Evolutionary conservation across 1,140 invertebrate species (phyloP), one percentile per base, ranked within the genome.

Genomic region (Caenorhabditis inopinata): DNA sequence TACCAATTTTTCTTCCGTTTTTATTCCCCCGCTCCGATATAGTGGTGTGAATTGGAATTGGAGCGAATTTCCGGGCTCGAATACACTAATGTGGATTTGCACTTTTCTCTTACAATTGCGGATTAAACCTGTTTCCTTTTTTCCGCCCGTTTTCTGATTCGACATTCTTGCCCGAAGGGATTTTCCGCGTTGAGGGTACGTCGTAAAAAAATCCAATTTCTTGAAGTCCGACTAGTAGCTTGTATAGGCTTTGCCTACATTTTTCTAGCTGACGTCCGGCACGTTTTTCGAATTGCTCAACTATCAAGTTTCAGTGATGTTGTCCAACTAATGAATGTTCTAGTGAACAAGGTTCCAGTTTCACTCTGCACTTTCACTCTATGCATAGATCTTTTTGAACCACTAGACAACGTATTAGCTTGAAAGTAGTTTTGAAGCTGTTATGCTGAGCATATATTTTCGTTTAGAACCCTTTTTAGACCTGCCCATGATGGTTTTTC

Each of bases 31-130:
- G n/a, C n/a, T 29, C 25, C 51, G 6, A 58, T 58, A 58, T 58
- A 58, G 25, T 58, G 51, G 51, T 58, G 51, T 29, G 51, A 58
- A 58, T 68, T 32, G 25, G 25, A 16, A 38, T 68, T 68, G 58
- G n/a, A 68, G 58, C 58, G 32, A 68, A 68, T 68, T 68, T 68
- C 58, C 58, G 58, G 58, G 21, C 32, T 42, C n/a, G 58, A 68
- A 68, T 68, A 68, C 58, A 68, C 58, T 68, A 68, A 68, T 68
- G 58, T 32, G 58, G 16, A 68, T 68, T 68, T 68, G 58, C 38
- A 68, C 58, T 68, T 68, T 68, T 68, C 27, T 42, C 27, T 25
- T 51, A 4, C 2, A 9, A 5, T 21, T 38, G 25, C 9, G 32
- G 48, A 51, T 42, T 11, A 5, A 51, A 21, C 38, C n/a, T 42